Conservation (phyloP, 1,140 invertebrate species). For the Cotesia typhae region DNA sequence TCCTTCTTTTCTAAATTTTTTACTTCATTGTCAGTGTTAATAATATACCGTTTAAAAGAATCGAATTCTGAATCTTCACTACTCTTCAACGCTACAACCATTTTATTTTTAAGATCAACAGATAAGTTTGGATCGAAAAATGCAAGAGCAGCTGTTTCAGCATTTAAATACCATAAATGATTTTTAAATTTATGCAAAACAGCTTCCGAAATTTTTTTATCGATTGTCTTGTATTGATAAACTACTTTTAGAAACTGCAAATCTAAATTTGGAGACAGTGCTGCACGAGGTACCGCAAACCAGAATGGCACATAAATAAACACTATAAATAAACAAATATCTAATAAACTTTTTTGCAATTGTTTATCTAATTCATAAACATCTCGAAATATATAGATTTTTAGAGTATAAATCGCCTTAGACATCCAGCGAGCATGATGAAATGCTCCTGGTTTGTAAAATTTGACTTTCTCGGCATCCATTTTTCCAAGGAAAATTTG, state of each 20-base stretch:
- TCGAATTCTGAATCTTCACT: neutral
- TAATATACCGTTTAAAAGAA: too few species aligned
- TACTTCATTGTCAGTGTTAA: too few species aligned
- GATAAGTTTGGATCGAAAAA: constrained; percentile 44
- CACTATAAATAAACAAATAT: constrained; percentile 38
- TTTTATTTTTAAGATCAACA: constrained; percentile 38
- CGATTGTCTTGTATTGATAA: constrained; percentile 40
- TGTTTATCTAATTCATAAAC: too few species aligned
- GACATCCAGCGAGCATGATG: too few species aligned
- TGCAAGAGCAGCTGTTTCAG: constrained; percentile 35
- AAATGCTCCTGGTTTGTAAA: too few species aligned
- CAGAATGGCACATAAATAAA: constrained; percentile 42
- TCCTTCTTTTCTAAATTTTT: constrained; percentile 32
- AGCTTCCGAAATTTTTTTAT: constrained; percentile 40
- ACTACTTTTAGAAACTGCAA: constrained; percentile 42
- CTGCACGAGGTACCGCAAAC: constrained; percentile 39
- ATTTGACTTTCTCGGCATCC: too few species aligned
- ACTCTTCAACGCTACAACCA: constrained; percentile 37
- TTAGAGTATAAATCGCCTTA: too few species aligned
- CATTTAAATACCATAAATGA: constrained; percentile 44
- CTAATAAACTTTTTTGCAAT: neutral
- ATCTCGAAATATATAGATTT: too few species aligned
- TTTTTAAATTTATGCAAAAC: constrained; percentile 43
- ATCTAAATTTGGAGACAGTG: constrained; percentile 40
- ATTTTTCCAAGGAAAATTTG: too few species aligned